Conservation (phyloP, 2,797 vertebrate genomes). For the Galagoides demidoff region DNA sequence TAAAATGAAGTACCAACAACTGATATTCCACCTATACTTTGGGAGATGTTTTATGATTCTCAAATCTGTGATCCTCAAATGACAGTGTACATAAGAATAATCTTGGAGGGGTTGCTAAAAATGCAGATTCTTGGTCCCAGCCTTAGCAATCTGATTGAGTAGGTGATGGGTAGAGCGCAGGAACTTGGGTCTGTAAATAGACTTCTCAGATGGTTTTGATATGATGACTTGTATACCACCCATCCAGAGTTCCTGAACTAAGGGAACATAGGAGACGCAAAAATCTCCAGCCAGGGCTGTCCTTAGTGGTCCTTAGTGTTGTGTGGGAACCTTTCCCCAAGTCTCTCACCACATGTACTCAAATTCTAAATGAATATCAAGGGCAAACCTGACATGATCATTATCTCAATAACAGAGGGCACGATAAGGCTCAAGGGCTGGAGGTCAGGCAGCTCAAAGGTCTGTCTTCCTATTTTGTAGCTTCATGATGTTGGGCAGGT, state of each 20-base stretch:
- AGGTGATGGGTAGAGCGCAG: neutral
- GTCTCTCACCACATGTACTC: neutral
- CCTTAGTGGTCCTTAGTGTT: neutral
- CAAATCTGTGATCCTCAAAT: neutral
- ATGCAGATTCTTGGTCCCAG: too few species aligned
- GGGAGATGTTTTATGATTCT: neutral
- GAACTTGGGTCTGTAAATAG: neutral
- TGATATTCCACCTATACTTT: neutral
- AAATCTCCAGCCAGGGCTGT: neutral
- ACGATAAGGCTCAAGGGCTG: neutral
- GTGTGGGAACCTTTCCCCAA: neutral
- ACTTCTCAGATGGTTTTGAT: neutral
- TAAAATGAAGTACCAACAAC: neutral
- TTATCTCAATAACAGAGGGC: neutral
- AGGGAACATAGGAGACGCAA: neutral
- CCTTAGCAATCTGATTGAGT: neutral
- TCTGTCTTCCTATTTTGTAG: slow-evolving; percentile 24
- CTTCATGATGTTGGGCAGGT: neutral
- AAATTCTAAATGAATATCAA: neutral
- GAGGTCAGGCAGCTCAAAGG: neutral
- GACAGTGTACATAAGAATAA: neutral
- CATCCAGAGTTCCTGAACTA: neutral
- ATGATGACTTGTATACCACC: neutral
- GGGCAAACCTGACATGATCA: neutral
- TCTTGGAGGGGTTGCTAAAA: neutral